Evolutionary conservation across 2,113 vertebrate species (phyloP).

Genomic region (Turdus rufiventris): DNA sequence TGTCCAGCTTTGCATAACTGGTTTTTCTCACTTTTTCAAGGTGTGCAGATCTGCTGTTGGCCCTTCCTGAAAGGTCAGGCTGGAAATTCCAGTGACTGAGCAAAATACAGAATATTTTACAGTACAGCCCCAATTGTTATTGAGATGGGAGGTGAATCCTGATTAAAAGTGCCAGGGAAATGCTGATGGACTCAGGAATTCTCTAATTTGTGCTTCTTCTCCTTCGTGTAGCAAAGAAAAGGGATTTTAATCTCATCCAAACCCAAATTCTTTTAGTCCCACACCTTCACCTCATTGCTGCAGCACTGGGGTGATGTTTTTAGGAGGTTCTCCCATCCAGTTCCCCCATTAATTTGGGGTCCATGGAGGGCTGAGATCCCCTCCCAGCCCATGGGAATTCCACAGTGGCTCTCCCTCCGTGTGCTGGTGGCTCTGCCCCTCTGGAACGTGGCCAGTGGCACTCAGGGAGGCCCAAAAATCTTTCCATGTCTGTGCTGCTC

Average conservation of each 20-base stretch:
- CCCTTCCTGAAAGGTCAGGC: background rate
- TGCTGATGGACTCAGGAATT: background rate
- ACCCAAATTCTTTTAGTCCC: accelerated
- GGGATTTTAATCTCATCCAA: background rate
- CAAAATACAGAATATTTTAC: background rate
- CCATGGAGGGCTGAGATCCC: accelerated
- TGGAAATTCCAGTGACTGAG: background rate
- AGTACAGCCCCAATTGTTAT: background rate
- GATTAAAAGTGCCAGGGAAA: background rate
- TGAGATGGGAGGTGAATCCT: background rate
- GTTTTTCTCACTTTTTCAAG: background rate
- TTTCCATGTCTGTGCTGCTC: background rate
- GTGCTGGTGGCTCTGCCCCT: background rate
- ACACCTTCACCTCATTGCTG: background rate
- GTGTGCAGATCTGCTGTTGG: background rate
- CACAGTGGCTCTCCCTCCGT: accelerated
- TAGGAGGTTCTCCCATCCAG: accelerated
- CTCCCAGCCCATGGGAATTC: accelerated
- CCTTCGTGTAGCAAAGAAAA: background rate
- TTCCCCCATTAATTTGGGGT: accelerated
- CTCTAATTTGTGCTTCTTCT: background rate
- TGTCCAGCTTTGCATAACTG: background rate
- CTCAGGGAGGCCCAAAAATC: background rate
- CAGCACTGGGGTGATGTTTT: background rate
- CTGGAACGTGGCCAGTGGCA: background rate